Base-by-base conservation (phyloP, 2,113 vertebrate species). In the Pelmatolapia mariae region DNA sequence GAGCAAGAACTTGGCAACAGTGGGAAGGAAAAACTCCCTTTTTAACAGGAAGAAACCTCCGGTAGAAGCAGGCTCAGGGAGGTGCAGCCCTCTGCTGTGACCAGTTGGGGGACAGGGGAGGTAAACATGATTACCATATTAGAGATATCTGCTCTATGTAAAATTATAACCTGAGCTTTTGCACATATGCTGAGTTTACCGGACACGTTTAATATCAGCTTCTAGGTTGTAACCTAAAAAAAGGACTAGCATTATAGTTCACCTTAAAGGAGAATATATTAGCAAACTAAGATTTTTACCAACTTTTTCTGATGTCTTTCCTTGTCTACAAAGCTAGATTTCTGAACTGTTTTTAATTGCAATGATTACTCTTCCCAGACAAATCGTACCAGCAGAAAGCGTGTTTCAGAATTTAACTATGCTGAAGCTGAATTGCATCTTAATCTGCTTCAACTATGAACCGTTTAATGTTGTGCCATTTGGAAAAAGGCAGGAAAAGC, bases 401-500 rank as follows among this genome's bases (percentile, higher is more conserved):
- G 66, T 18, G 86, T 86, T 53, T 86, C 8, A 15, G 78, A 54
- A 73, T 89, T 78, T 1, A 84, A 81, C 80, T 59, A 84, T 43
- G 52, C 80, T 24, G 80, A 87, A 91, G 56, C 76, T 29, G 82
- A 89, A 91, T 59, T 86, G 83, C 82, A 88, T 89, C 73, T 83
- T 80, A 85, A 93, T 92, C 89, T 82, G 66, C 91, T 90, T 90
- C 79, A 68, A 22, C 85, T 36, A 26, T 45, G 53, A 91, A 85
- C 50, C 57, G 22, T 80, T 83, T 87, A 89, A 91, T 85, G 82
- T 54, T 63, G 52, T 88, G 61, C 18, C 68, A 91, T 91, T 92
- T 87, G 88, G 90, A 90, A 78, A 40, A 47, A 81, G 84, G 50
- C 87, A 71, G 54, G 86, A 56, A 89, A 90, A 85, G 90, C 81